phyloP scores from a whole-genome alignment of 2,797 vertebrate species.

The Lutjanus argentimaculatus region DNA sequence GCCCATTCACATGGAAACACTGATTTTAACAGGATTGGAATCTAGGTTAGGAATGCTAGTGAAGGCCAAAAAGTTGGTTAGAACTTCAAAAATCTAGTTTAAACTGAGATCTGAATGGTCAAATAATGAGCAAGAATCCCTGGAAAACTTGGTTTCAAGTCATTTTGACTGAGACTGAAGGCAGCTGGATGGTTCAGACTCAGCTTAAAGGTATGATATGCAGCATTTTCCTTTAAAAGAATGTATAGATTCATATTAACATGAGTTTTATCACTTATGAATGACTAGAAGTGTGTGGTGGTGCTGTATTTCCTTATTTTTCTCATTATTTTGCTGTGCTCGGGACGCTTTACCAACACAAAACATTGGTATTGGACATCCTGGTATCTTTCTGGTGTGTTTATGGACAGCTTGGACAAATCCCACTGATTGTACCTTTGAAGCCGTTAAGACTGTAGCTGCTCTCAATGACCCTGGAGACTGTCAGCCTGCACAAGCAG shows the following conservation, averaged over 20 bases:
- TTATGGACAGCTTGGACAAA: too few species aligned
- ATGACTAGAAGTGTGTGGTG: too few species aligned
- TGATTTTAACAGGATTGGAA: conserved; percentile 55
- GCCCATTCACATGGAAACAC: conserved; percentile 32
- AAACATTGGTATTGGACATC: too few species aligned
- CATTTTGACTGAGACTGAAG: conserved; percentile 27
- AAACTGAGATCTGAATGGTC: conserved; percentile 8
- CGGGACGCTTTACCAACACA: too few species aligned
- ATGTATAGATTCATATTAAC: too few species aligned
- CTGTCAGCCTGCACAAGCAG: not conserved
- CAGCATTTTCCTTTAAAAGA: too few species aligned
- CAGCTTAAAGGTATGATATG: conserved; percentile 1
- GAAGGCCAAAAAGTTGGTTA: conserved; percentile 26
- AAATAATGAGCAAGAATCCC: conserved; percentile 18
- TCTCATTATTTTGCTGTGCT: too few species aligned
- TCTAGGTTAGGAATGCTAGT: conserved; percentile 43
- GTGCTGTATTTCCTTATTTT: too few species aligned
- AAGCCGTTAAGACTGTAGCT: conserved; percentile 2
- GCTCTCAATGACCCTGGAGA: conserved; percentile 29
- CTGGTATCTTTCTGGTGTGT: too few species aligned
- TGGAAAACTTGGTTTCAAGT: conserved; percentile 24
- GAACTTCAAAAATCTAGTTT: conserved; percentile 21
- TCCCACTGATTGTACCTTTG: too few species aligned
- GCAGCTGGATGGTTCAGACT: conserved; percentile 42
- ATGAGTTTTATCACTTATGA: too few species aligned